Base-by-base conservation (phyloP, 2,888 invertebrate genomes). In the Meliscaeva auricollis region DNA sequence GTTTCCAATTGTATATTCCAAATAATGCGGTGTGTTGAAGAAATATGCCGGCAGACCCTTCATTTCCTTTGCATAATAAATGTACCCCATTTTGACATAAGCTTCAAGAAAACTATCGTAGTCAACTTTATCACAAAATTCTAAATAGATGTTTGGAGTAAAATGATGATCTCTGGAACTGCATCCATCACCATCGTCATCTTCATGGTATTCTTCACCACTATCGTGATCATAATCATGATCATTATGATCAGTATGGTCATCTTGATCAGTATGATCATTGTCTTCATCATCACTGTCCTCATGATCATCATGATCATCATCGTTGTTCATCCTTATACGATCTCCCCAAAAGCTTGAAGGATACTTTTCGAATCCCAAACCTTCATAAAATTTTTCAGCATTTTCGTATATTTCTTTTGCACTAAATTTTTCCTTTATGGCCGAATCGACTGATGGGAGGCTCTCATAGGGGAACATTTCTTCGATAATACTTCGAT, bases 1-100 rank as follows among this genome's bases (percentile, higher is more conserved):
- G 9, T 79, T 66, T 5, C 79, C 79, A 48, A 56, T 26, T 0
- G 66, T 38, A n/a, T 44, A 30, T 9, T 70, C 80, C n/a, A 80
- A 60, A n/a, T 75, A 50, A 26, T 74, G 41, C 6, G 74, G 11
- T 7, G 30, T 1, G 6, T 41, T 2, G 9, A 26, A 41, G 13
- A 26, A 52, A 52, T 52, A 52, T 3, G 50, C 2, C 3, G 46
- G 91, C 44, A 91, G 85, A 35, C 87, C 74, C 9, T 88, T 88
- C 76, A 90, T 90, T 73, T 90, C 89, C 17, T 88, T 82, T 11
- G 90, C 90, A 69, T 91, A 91, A 50, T 90, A 89, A 2, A 91
- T 87, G 1, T 89, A 87, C 0, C 89, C 89, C 87, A 91, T 88
- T 35, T 90, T 89, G 0, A 88, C 88, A n/a, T 91, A 46, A 8